Conservation (phyloP, 2,888 invertebrate genomes). For the Cetonia aurata region DNA sequence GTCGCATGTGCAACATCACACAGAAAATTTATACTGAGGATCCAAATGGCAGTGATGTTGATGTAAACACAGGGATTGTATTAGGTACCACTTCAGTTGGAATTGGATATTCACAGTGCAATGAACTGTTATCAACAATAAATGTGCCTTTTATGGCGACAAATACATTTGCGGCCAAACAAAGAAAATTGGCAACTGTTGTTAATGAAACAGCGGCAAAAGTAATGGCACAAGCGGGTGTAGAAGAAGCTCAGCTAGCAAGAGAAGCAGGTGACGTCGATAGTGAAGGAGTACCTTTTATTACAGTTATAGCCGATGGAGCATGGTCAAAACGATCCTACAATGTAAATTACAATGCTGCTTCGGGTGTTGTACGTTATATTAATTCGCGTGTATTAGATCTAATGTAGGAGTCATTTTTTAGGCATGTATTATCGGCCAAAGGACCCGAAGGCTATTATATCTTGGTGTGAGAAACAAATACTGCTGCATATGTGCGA, state of each 20-base stretch:
- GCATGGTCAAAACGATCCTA: constrained; percentile 29
- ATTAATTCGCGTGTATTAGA: not conserved
- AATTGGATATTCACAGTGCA: not conserved
- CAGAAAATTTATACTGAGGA: no score
- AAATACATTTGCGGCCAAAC: no score
- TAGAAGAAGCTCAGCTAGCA: not conserved
- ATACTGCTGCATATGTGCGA: constrained; percentile 43
- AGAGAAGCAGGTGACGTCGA: constrained; percentile 1
- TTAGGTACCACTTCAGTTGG: not conserved
- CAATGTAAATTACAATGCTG: constrained; percentile 38
- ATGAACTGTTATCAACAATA: not conserved
- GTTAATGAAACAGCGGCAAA: no score
- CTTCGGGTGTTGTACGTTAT: constrained; percentile 51
- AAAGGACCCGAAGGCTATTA: constrained; percentile 32
- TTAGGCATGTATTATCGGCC: constrained; percentile 43
- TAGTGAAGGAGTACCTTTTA: no score
- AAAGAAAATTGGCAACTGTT: no score
- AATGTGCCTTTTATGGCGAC: not conserved
- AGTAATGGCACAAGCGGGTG: not conserved
- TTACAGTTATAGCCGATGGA: no score
- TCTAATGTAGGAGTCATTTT: constrained; percentile 55
- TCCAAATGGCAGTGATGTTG: no score
- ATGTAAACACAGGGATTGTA: not conserved
- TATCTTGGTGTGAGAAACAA: constrained; percentile 47
- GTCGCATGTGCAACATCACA: no score